Conservation (phyloP, 1,140 invertebrate genomes). For the Rhagoletis pomonella region DNA sequence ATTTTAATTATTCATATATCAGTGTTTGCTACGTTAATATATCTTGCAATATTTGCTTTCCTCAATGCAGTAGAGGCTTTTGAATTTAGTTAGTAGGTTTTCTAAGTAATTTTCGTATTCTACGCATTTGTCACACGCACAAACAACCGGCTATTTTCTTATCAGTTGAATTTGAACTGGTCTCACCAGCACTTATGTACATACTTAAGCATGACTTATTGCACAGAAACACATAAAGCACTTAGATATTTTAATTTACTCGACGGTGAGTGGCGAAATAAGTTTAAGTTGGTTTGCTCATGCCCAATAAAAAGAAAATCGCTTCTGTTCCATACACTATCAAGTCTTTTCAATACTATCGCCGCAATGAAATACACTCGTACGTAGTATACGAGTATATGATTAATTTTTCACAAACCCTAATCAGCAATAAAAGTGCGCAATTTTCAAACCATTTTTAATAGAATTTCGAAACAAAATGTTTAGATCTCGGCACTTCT, state of each 20-base stretch:
- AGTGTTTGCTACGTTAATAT: no score
- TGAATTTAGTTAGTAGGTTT: not conserved
- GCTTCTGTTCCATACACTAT: no score
- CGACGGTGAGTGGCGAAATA: not conserved
- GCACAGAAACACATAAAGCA: not conserved
- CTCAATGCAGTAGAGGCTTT: not conserved
- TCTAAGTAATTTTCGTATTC: not conserved
- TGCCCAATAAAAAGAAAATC: no score
- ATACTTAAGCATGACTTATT: constrained; percentile 8
- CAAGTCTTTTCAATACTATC: no score
- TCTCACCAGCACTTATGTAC: not conserved
- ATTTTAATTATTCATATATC: not conserved
- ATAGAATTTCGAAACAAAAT: no score
- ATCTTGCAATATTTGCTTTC: not conserved
- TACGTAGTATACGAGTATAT: no score
- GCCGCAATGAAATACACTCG: no score
- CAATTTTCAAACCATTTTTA: no score
- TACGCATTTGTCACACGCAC: not conserved
- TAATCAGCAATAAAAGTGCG: no score
- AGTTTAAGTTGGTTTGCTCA: no score
- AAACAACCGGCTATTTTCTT: constrained; percentile 1
- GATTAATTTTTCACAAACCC: no score
- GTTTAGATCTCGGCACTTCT: no score
- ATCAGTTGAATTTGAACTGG: not conserved
- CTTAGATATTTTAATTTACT: not conserved